Evolutionary conservation across 2,888 invertebrate species (phyloP), one percentile per base, ranked within the genome.

Genomic region (Andrena minutula): DNA sequence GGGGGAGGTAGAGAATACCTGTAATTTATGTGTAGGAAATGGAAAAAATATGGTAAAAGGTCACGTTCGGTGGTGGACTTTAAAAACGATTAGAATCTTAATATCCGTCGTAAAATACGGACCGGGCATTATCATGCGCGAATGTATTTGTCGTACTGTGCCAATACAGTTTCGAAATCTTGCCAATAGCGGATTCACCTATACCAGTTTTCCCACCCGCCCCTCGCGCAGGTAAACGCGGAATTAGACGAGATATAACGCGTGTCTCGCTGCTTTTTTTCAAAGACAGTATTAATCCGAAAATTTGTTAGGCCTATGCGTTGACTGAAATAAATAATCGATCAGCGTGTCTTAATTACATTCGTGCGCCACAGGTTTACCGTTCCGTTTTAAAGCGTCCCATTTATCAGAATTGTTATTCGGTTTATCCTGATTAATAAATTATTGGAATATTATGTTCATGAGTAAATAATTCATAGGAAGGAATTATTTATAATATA

Each of bases 11-110:
- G 83, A 88, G 56, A 56, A 86, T 88, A 80, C 76, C 83, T 73
- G 83, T 86, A 88, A 88, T 88, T 88, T 88, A 87, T 87, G 88
- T 87, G 79, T 70, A 82, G 86, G 83, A 87, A 87, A 87, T 84
- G 86, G 75, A 82, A 84, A 82, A 87, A 80, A 78, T 75, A 79
- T 79, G 81, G 83, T 77, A 84, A 79, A 84, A 86, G 78, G 77
- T 86, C 86, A 79, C 84, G 78, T 80, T 70, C 78, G 73, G 73
- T 64, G 84, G 85, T 73, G 73, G 77, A 83, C 82, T 83, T 83
- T 79, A 79, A 79, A 83, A 83, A 75, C 83, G 83, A 83, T 83
- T 82, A 82, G 83, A 82, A 83, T 83, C 79, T 83, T 83, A 83
- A 82, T 83, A 82, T 83, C 82, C 82, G 75, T 73, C 72, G 79